phyloP scores from a whole-genome alignment of 1,140 invertebrate species.

The Hetaerina americana region DNA sequence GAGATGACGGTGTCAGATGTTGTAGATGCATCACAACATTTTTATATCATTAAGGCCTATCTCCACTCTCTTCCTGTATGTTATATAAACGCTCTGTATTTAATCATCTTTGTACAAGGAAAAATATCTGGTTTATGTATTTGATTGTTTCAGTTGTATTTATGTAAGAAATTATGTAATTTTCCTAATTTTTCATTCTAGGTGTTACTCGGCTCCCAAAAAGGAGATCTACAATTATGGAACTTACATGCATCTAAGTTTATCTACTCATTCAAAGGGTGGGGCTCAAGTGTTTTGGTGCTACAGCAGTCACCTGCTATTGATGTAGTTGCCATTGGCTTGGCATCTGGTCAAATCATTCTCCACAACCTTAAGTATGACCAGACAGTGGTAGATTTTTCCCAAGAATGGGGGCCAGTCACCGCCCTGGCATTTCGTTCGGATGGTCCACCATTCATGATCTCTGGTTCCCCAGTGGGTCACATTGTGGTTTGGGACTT shows the following conservation, averaged over 20 bases:
- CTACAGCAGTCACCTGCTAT: slow-evolving; percentile 76
- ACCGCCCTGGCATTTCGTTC: slow-evolving; percentile 74
- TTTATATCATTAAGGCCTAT: background rate
- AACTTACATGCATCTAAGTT: slow-evolving; percentile 71
- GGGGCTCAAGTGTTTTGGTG: slow-evolving; percentile 51
- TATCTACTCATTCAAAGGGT: slow-evolving; percentile 70
- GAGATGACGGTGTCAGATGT: no score
- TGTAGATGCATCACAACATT: background rate
- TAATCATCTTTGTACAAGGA: background rate
- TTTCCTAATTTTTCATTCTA: slow-evolving; percentile 25
- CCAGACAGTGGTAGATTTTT: slow-evolving; percentile 69
- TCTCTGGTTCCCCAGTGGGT: slow-evolving; percentile 60
- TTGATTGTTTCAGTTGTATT: background rate
- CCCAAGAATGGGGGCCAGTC: slow-evolving; percentile 86
- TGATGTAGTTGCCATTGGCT: slow-evolving; percentile 78
- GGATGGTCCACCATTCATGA: slow-evolving; percentile 76
- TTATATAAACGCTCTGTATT: background rate
- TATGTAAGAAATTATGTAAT: background rate
- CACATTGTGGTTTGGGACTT: slow-evolving; percentile 91
- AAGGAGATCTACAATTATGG: slow-evolving; percentile 81
- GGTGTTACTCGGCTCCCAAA: slow-evolving; percentile 78
- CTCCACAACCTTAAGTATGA: slow-evolving; percentile 84
- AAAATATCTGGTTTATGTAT: background rate
- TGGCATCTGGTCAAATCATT: slow-evolving; percentile 67
- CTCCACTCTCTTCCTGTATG: background rate